Percentiles rank a stretch among this genome's conserved stretches.
Evolutionary conservation across 1,140 invertebrate genomes (phyloP).

Genomic region (Drosophila lowei): DNA sequence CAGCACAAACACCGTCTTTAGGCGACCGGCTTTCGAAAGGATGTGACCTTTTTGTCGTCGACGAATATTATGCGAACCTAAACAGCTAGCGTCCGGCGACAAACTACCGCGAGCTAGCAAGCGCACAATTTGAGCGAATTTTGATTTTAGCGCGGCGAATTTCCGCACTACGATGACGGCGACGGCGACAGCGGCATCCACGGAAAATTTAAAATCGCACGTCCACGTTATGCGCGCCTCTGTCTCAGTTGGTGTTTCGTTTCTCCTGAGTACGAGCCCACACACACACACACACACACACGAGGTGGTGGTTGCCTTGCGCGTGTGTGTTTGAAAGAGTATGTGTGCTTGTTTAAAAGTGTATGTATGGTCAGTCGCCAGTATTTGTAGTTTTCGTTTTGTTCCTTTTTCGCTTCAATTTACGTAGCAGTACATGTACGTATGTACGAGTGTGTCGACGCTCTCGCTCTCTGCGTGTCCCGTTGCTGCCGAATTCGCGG

Average conservation of each 20-base stretch:
- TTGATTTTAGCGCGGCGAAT: conserved; percentile 82
- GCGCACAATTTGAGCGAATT: conserved; percentile 77
- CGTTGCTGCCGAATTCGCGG: conserved; percentile 72
- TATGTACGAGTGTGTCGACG: conserved; percentile 14
- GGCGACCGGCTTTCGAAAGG: conserved; percentile 75
- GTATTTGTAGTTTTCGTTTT: conserved; percentile 57
- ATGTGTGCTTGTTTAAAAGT: conserved; percentile 60
- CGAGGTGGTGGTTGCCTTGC: conserved; percentile 35
- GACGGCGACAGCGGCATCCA: conserved; percentile 21
- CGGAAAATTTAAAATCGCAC: conserved; percentile 62
- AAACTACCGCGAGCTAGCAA: conserved; percentile 71
- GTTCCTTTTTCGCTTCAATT: conserved; percentile 47
- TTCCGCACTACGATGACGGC: conserved; percentile 59
- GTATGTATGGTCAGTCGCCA: conserved; percentile 65
- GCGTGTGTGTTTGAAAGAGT: conserved; percentile 42
- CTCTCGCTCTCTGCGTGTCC: conserved; percentile 49
- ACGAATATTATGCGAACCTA: conserved; percentile 76
- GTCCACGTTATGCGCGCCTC: conserved; percentile 53
- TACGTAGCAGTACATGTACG: conserved; percentile 37
- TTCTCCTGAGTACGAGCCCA: conserved; percentile 55
- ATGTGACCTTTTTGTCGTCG: conserved; percentile 67
- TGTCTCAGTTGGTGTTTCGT: conserved; percentile 23
- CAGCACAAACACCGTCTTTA: conserved; percentile 50
- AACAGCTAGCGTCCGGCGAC: conserved; percentile 76
- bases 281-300: conserved; percentile 34